Conservation (phyloP, 2,797 vertebrate species). For the Chloroceryle inda region DNA sequence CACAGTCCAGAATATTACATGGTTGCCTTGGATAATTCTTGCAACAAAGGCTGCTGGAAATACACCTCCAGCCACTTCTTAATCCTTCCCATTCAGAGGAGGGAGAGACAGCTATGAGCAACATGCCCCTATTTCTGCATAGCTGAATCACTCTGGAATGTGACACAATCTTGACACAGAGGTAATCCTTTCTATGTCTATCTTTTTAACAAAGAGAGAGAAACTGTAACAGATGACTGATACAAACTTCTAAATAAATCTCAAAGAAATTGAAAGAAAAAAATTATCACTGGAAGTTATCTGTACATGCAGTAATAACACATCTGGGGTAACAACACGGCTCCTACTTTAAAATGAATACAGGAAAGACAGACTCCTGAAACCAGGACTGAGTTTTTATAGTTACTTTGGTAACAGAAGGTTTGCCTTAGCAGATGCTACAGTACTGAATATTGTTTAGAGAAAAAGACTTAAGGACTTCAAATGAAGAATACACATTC, state of each 20-base stretch:
- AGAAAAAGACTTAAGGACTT: not conserved
- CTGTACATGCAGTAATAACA: not conserved
- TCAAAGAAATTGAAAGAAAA: not conserved
- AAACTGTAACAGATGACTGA: not conserved
- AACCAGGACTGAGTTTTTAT: not conserved
- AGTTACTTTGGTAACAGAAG: not conserved
- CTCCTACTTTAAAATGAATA: not conserved
- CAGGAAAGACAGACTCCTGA: not conserved
- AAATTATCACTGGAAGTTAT: not conserved
- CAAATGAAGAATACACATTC: not conserved
- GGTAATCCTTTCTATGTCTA: not conserved
- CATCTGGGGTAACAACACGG: accelerated
- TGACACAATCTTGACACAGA: not conserved
- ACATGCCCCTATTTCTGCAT: not conserved
- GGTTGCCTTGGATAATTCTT: not conserved
- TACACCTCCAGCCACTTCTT: not conserved
- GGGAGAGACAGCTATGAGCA: not conserved
- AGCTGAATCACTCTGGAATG: not conserved
- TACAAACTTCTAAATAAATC: not conserved
- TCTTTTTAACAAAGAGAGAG: not conserved
- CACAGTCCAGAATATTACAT: not conserved
- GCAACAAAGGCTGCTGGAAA: not conserved
- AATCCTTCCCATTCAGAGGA: not conserved
- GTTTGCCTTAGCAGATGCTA: not conserved
- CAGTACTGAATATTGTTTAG: not conserved